Percentiles rank a stretch among this genome's conserved stretches.
Evolutionary conservation across 2,797 vertebrate genomes (phyloP).

Genomic region (Phoebastria nigripes): DNA sequence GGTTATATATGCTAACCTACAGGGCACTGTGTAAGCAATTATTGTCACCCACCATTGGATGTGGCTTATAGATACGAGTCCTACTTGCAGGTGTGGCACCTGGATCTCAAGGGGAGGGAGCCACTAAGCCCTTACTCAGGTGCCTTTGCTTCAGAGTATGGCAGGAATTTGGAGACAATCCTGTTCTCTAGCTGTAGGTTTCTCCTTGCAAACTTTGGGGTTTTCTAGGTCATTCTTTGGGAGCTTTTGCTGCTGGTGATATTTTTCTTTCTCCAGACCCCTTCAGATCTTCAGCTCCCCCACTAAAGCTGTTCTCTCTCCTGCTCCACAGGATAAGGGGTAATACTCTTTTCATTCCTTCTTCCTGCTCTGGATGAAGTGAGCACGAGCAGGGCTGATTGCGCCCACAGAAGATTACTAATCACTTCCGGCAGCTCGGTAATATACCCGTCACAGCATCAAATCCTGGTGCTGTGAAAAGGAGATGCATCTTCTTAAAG

Average conservation of each 20-base stretch:
- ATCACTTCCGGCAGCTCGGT: slow-evolving; percentile 2
- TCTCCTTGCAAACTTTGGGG: neutral
- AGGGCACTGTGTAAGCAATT: neutral
- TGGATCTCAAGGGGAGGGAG: neutral
- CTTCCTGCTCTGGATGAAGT: neutral
- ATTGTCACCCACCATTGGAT: fast-evolving
- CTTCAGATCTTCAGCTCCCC: neutral
- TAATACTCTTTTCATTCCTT: neutral
- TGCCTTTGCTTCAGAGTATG: neutral
- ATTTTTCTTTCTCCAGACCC: neutral
- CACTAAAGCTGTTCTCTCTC: neutral
- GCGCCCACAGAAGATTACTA: neutral
- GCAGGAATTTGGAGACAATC: neutral
- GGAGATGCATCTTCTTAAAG: neutral
- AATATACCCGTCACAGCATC: neutral
- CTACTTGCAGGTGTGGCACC: neutral
- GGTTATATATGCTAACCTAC: neutral
- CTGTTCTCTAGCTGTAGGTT: neutral
- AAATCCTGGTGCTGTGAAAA: neutral
- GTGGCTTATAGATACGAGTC: neutral
- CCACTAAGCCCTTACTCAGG: neutral
- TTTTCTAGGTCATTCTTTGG: neutral
- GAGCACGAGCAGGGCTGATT: neutral
- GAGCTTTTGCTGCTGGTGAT: neutral
- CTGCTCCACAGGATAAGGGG: neutral